Base-by-base conservation (phyloP, 2,113 vertebrate genomes). In the Vulpes vulpes region DNA sequence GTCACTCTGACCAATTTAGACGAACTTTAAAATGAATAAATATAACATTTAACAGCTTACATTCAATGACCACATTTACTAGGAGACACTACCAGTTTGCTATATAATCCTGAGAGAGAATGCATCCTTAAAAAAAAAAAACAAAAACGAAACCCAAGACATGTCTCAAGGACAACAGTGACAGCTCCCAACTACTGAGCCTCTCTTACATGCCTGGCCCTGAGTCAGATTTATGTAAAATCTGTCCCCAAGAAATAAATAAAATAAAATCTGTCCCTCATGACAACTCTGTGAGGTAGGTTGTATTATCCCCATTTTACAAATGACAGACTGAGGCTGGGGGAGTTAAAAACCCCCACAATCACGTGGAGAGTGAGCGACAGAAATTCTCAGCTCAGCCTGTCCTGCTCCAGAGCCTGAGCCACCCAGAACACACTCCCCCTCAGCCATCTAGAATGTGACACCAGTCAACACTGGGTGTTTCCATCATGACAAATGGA, bases 1-100 rank as follows among this genome's bases (percentile, higher is more conserved):
- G 76, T 83, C 53, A 65, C 84, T 96, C 84, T 60, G 76, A 80
- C 84, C 62, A 94, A 97, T 80, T 90, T 71, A 96, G 60, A 92
- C n/a, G 59, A 30, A 57, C 65, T 93, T 80, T 81, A 49, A 91
- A 76, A 67, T 86, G 27, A 89, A 55, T 76, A 81, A 76, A 87
- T 43, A 16, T 80, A 85, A 71, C 73, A 93, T 91, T 90, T 84
- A 81, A 49, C 87, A 97, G 57, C 64, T 94, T 55, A 12, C 59
- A 19, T 51, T 16, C 55, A 60, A 76, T 85, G 35, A 67, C 73
- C 64, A 22, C 80, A 49, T 25, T 69, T 90, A 76, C 74, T 71
- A 60, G 57, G 64, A 88, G 62, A 76, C n/a, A 88, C 53, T 93
- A 81, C 43, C 78, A 51, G 8, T 84, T 83, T 84, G 51, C 86